A percentile compares a stretch with the other conserved stretches of the same genome.
phyloP scores from a whole-genome alignment of 2,888 invertebrate genomes.

The Ichneumon xanthorius region DNA sequence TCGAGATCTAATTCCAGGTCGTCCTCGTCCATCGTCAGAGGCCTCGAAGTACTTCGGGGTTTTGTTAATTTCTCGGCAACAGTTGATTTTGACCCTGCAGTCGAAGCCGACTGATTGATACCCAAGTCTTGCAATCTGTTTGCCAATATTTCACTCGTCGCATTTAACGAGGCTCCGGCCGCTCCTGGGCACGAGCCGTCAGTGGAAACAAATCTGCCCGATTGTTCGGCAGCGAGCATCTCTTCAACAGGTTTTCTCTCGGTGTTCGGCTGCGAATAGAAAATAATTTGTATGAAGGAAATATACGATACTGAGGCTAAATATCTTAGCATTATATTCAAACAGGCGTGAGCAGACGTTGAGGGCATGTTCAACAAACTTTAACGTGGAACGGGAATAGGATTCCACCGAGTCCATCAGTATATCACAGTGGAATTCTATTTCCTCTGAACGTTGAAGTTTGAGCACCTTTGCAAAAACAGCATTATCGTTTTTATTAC shows the following conservation, averaged over 20 bases:
- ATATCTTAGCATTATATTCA: slow-evolving; percentile 16
- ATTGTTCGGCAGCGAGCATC: slow-evolving; percentile 88
- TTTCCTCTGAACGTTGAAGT: not conserved
- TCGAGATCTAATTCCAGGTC: slow-evolving; percentile 94
- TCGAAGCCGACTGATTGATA: slow-evolving; percentile 67
- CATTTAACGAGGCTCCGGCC: slow-evolving; percentile 28
- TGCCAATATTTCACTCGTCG: slow-evolving; percentile 71
- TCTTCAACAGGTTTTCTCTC: slow-evolving; percentile 91
- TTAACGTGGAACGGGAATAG: not conserved
- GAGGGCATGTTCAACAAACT: too few relatives aligned
- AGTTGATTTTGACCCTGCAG: slow-evolving; percentile 51
- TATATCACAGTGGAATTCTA: not conserved
- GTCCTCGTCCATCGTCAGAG: slow-evolving; percentile 85
- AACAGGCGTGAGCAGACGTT: slow-evolving; percentile 13
- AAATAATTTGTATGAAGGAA: slow-evolving; percentile 17
- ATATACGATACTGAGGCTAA: slow-evolving; percentile 14
- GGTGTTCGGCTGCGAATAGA: slow-evolving; percentile 86
- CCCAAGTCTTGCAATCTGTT: slow-evolving; percentile 77
- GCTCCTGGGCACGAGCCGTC: slow-evolving; percentile 51
- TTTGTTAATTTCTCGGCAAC: slow-evolving; percentile 71
- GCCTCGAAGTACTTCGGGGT: slow-evolving; percentile 78
- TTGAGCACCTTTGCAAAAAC: not conserved
- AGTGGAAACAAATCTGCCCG: slow-evolving; percentile 85
- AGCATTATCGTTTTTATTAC: not conserved
- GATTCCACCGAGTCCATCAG: not conserved